Evolutionary conservation across 2,113 vertebrate genomes (phyloP), one percentile per base, ranked within the genome.

Genomic region (Piprites chloris): DNA sequence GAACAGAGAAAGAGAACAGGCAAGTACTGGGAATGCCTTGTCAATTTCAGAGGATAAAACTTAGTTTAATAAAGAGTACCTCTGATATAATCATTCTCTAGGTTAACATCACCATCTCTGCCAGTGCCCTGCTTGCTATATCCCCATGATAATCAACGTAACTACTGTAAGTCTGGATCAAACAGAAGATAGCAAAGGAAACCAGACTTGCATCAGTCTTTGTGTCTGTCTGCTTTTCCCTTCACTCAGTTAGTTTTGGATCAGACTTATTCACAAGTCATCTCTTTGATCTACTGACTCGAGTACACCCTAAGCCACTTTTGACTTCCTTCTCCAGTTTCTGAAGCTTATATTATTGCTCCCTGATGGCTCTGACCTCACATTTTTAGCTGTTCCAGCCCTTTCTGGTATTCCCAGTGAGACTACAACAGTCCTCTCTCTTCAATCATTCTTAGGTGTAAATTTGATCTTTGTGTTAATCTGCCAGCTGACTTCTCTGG

Each of bases 291-390:
- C 66, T 82, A 28, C 46, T 65, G 23, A 30, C 24, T 93, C 1
- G 8, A 82, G 42, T 79, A 82, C 16, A 66, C 21, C 14, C 35
- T 41, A 42, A 80, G 46, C 59, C 58, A 66, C 71, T 85, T 87
- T 63, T 79, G 46, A 58, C 87, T 87, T 91, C 71, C 42, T 93
- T 94, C 76, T 97, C 50, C 71, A 69, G 62, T 94, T 96, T 91
- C 87, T 91, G 75, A 62, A 58, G 46, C 37, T 85, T 79, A 10
- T 46, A 11, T 50, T 91, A 74, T 66, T 87, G 58, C 55, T 95
- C 63, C 63, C 74, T 66, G 11, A 65, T 62, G 78, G 37, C 49
- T 83, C 81, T 73, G 67, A 87, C 85, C 63, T 90, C 91, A 85
- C 42, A 47, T 67, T 89, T 91, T 93, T 59, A 83, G 67, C 42